phyloP scores from a whole-genome alignment of 2,113 vertebrate genomes.

The Malurus elegans region DNA sequence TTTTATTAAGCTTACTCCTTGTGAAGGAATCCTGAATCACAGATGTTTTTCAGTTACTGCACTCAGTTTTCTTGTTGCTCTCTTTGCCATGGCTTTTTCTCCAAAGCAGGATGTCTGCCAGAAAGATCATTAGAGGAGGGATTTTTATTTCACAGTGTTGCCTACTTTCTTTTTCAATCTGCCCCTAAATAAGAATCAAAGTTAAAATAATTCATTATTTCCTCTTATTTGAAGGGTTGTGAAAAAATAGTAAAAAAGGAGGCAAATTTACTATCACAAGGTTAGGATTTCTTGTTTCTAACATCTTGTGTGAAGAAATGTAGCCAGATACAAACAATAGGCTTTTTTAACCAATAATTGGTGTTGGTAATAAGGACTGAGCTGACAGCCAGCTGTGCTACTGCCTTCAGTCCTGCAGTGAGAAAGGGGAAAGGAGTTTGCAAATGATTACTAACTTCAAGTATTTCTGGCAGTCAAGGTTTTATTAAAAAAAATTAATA shows the following conservation, averaged over 20 bases:
- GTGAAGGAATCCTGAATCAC: not conserved
- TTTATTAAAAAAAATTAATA: constrained; percentile 77
- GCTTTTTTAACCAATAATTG: constrained; percentile 73
- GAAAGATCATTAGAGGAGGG: constrained; percentile 27
- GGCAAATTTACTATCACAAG: constrained; percentile 50
- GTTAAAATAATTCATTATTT: constrained; percentile 26
- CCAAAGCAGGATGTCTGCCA: constrained; percentile 6
- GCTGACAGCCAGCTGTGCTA: constrained; percentile 70
- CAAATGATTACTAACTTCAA: constrained; percentile 65
- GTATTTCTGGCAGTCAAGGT: constrained; percentile 64
- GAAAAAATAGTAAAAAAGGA: constrained; percentile 37
- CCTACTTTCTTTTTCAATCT: not conserved
- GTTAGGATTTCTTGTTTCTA: constrained; percentile 26
- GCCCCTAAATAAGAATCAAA: not conserved
- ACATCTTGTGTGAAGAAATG: constrained; percentile 60
- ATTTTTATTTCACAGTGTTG: not conserved
- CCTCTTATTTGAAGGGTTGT: constrained; percentile 46
- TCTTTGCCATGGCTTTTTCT: constrained; percentile 26
- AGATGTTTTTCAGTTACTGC: not conserved
- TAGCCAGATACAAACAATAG: constrained; percentile 58
- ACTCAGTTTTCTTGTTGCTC: not conserved
- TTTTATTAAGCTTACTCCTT: not conserved
- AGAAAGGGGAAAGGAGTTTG: constrained; percentile 53
- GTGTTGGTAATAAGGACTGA: constrained; percentile 67
- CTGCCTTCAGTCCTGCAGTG: constrained; percentile 55